phyloP scores from a whole-genome alignment of 2,888 invertebrate species.

The Chymomyza fuscimana region DNA sequence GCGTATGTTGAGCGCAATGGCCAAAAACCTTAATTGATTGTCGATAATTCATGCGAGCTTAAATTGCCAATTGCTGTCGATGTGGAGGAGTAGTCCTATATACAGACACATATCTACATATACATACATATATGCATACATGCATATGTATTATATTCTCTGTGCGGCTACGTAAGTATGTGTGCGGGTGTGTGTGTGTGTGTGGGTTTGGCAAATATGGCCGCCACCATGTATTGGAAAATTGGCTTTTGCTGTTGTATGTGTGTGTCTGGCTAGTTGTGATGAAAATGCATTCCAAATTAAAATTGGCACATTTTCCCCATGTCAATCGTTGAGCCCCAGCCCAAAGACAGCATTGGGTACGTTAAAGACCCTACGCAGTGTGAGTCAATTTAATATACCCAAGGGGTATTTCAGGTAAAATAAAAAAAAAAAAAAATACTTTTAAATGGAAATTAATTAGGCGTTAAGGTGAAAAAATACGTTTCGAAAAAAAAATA shows the following conservation, averaged over 20 bases:
- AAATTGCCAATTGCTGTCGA: constrained; percentile 74
- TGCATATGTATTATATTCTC: constrained; percentile 9
- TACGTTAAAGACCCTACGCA: neutral
- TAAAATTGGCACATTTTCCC: constrained; percentile 57
- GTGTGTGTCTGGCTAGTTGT: constrained; percentile 27
- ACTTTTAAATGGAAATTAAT: too few relatives aligned
- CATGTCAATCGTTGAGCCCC: constrained; percentile 17
- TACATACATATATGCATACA: constrained; percentile 3
- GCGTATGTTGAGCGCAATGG: constrained; percentile 40
- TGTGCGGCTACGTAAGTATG: constrained; percentile 1
- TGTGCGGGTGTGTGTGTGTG: neutral
- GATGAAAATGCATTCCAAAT: constrained; percentile 44
- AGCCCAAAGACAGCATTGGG: neutral
- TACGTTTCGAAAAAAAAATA: too few relatives aligned
- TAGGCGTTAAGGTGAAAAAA: too few relatives aligned
- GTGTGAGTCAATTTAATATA: neutral
- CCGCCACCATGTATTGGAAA: neutral
- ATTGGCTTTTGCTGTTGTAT: neutral
- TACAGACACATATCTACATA: neutral
- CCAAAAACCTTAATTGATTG: constrained; percentile 73
- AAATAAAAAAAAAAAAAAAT: too few relatives aligned
- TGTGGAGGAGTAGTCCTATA: neutral
- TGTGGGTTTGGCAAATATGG: constrained; percentile 6
- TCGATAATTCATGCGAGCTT: constrained; percentile 77
- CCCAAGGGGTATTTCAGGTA: too few relatives aligned